Conservation (phyloP, 1,140 invertebrate genomes). For the Macrobrachium nipponense region DNA sequence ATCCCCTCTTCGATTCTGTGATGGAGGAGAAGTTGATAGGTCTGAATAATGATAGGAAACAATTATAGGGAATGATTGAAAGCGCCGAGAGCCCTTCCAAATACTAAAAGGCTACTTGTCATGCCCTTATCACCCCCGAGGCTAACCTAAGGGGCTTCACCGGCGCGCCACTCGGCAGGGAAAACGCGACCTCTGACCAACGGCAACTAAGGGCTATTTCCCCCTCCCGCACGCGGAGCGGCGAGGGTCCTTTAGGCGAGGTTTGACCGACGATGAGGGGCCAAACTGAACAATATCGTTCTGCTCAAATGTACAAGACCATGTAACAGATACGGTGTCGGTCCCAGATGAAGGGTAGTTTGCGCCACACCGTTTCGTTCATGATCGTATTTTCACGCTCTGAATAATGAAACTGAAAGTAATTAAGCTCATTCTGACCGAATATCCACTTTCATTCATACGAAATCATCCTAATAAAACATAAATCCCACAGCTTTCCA, state of each 20-base stretch:
- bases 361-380: too few relatives aligned
- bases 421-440: too few relatives aligned
- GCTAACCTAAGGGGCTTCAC: neutral
- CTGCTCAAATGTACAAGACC: conserved; percentile 18
- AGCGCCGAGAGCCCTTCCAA: conserved; percentile 21
- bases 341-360: neutral
- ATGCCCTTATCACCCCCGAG: conserved; percentile 17
- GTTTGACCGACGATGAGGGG: neutral
- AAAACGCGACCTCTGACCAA: neutral
- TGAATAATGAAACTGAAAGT: too few relatives aligned
- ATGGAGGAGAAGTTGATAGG: conserved; percentile 26
- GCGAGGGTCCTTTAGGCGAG: neutral
- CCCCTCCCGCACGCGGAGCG: neutral
- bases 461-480: too few relatives aligned
- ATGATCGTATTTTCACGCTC: too few relatives aligned
- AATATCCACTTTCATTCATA: too few relatives aligned
- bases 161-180: neutral
- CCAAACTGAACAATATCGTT: neutral
- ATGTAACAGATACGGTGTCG: conserved; percentile 34
- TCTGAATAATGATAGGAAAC: conserved; percentile 36
- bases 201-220: neutral
- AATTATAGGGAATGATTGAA: conserved; percentile 37
- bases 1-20: conserved; percentile 5
- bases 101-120: conserved; percentile 36
- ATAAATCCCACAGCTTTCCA: neutral